Conservation (phyloP, 2,797 vertebrate genomes). For the Clamator glandarius region DNA sequence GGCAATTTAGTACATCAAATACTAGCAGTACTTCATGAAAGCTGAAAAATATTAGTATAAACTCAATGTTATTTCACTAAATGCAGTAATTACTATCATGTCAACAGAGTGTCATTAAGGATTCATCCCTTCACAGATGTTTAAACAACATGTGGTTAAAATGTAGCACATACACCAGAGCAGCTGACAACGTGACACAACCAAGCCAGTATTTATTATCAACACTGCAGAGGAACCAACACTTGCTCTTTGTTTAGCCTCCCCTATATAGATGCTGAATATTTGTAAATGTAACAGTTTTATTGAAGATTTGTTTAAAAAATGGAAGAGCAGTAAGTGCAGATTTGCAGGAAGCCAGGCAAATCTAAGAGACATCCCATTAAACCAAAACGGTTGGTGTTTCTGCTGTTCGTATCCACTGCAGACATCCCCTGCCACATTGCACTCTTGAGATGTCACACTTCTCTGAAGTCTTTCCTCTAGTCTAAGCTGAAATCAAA, state of each 20-base stretch:
- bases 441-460: background rate
- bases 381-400: background rate
- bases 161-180: constrained; percentile 43
- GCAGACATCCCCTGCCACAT: fast-evolving
- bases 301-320: constrained; percentile 38
- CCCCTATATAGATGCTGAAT: constrained; percentile 21
- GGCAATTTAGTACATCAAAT: background rate
- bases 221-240: constrained; percentile 14
- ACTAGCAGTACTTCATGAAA: background rate
- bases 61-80: constrained; percentile 34
- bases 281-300: constrained; percentile 11
- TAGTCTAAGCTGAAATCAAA: background rate
- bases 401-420: background rate
- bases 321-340: background rate
- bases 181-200: constrained; percentile 55
- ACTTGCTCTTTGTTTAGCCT: constrained; percentile 52
- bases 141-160: constrained; percentile 66
- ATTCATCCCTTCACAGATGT: constrained; percentile 57
- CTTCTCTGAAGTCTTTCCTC: background rate
- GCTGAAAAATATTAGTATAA: constrained; percentile 39
- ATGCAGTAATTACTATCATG: constrained; percentile 54
- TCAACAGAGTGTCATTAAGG: constrained; percentile 35
- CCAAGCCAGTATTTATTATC: constrained; percentile 50
- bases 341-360: constrained; percentile 3
- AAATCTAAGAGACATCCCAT: background rate